phyloP scores from a whole-genome alignment of 2,888 invertebrate species.

The Ophion obscuratus region DNA sequence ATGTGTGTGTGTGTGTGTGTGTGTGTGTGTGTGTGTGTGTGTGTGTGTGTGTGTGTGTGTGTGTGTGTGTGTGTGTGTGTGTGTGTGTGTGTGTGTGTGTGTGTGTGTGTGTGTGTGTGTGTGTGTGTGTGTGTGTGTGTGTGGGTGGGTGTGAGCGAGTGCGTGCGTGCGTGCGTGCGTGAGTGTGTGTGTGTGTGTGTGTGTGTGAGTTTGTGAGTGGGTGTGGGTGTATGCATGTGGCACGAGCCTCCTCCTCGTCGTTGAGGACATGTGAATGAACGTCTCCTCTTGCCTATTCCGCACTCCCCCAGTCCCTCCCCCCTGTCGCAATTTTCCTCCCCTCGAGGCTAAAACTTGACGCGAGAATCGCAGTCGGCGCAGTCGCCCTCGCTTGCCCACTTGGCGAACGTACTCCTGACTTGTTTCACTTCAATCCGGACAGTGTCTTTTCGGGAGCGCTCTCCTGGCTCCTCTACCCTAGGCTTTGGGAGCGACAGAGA shows the following conservation, averaged over 20 bases:
- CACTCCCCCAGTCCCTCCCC: slow-evolving; percentile 6
- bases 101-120: no score
- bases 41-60: no score
- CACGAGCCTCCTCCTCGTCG: slow-evolving; percentile 19
- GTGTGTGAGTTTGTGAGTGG: no score
- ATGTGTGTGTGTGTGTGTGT: no score
- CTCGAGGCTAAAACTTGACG: slow-evolving; percentile 29
- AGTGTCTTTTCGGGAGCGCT: background rate
- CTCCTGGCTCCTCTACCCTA: background rate
- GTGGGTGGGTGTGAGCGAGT: no score
- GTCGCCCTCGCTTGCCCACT: slow-evolving; percentile 19
- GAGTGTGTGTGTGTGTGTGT: no score
- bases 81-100: background rate
- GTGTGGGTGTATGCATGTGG: background rate
- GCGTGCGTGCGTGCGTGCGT: no score
- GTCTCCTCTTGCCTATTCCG: background rate
- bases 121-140: no score
- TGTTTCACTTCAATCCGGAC: slow-evolving; percentile 58
- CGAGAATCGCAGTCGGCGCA: slow-evolving; percentile 28
- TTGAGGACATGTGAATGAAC: slow-evolving; percentile 61
- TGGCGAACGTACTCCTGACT: slow-evolving; percentile 61
- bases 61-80: background rate
- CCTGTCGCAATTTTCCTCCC: background rate
- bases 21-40: no score
- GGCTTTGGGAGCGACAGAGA: background rate